Evolutionary conservation across 64 coral and sea anemone species (phyloP), one percentile per base, ranked within the genome.

Genomic region (Montipora cactus): DNA sequence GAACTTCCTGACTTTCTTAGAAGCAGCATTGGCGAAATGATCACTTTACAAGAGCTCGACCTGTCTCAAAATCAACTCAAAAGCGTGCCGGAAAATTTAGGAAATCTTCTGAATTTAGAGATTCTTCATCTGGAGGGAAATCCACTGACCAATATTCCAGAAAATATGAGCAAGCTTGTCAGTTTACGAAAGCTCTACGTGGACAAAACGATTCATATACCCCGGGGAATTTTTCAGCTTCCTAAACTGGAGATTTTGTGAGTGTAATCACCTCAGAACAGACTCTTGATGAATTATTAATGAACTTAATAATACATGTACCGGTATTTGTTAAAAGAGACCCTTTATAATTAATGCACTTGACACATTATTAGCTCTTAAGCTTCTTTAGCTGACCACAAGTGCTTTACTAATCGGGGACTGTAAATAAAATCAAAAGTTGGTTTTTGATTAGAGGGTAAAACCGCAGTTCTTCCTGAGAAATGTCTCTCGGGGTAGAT

Each of bases 201-300:
- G 16, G 96, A 98, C 84, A 94, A 79, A 95, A 90, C 84, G 5
- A 74, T 98, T 3, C 91, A 92, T 61, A 76, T 98, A 28, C 89
- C 78, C 2, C 4, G 75, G n/a, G 89, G 67, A 45, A 66, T 98
- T 28, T 98, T 91, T 13, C 81, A 78, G 44, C 53, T 98, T 12
- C 82, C 88, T 48, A 20, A 94, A 18, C 79, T 97, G 76, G 88
- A 94, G 86, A 77, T 97, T 46, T 46, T 79, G 13, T 95, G 19
- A 95, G 12, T 71, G 48, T 61, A 6, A 4, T 57, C 11, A 8
- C 7, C 11, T 0, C 11, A 8, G 11, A 57, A 57, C 6, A 37
- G 37, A 37, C 37, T 37, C 28, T 37, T 37, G 37, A 37, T 37
- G 37, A 2, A 37, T 37, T 2, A 37, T 37, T 37, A 37, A 37